Evolutionary conservation across 2,113 vertebrate genomes (phyloP), one percentile per base, ranked within the genome.

Genomic region (Prionailurus viverrinus): DNA sequence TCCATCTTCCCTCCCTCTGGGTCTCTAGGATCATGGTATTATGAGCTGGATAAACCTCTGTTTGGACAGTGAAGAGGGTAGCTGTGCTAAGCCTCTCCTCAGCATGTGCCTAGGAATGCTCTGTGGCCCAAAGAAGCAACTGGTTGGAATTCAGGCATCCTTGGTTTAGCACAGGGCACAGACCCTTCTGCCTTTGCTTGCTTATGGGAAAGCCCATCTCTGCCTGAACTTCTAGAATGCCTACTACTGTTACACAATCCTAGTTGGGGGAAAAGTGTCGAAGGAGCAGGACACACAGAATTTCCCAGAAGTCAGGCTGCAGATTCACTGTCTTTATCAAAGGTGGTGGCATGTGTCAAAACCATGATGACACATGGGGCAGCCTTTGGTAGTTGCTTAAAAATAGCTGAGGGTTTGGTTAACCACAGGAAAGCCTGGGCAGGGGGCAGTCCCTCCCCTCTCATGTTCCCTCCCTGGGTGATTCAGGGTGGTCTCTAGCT

Each of bases 331-430:
- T 86, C 61, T 84, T 95, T 94, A 82, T 94, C 53, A 74, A 91
- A 96, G 41, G 85, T 71, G 63, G 63, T 0, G 11, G 63, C 74
- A 36, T 7, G 3, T 90, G 71, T 94, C 36, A 87, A 96, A 87
- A 66, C 61, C 5, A 2, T 29, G 58, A 80, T 68, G 91, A 95
- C 89, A 96, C 41, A 84, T 69, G 79, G 18, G 33, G 18, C 39
- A 83, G 93, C 23, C 71, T 86, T 86, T 89, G 31, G 73, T n/a
- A 69, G 61, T 78, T 93, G 91, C 93, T 86, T 80, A 76, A 94
- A 96, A 93, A 87, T 91, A 83, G 83, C 68, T 79, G 66, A 82
- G 83, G 55, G 55, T 58, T 90, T 96, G 93, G 94, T 94, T 90
- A 97, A 97, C 83, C 82, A 9, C 92, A 95, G 55, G 53, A 71